phyloP scores from a whole-genome alignment of 2,797 vertebrate genomes.

The Bryconaethiops microstoma region DNA sequence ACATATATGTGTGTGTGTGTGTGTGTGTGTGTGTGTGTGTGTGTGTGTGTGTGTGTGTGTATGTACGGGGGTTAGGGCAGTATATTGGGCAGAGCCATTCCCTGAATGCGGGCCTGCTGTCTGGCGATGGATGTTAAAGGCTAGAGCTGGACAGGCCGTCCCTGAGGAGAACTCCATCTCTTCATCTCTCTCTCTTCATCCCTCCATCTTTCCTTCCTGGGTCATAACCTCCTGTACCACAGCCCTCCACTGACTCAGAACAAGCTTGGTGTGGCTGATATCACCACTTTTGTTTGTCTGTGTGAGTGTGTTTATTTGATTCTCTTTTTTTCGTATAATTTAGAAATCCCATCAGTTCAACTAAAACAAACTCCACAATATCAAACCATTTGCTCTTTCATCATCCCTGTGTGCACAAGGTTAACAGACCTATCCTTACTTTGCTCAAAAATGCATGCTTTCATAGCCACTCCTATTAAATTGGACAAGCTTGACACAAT shows the following conservation, averaged over 20 bases:
- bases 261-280: neutral
- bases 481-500: neutral
- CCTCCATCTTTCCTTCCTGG: neutral
- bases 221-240: neutral
- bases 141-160: slow-evolving; percentile 2
- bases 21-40: neutral
- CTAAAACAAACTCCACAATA: neutral
- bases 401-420: neutral
- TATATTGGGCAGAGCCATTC: neutral
- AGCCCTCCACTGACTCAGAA: neutral
- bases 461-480: neutral
- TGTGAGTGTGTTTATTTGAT: neutral
- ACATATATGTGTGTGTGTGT: too few species aligned
- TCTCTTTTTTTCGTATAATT: neutral
- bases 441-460: neutral
- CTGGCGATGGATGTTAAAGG: slow-evolving; percentile 9
- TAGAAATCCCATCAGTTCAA: neutral
- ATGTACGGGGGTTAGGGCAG: neutral
- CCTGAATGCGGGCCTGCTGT: neutral
- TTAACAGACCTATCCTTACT: neutral
- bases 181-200: slow-evolving; percentile 11
- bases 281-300: neutral
- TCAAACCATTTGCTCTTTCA: neutral
- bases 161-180: slow-evolving; percentile 15
- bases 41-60: neutral